Conservation (phyloP, 2,888 invertebrate genomes). For the Sipunculus nudus region DNA sequence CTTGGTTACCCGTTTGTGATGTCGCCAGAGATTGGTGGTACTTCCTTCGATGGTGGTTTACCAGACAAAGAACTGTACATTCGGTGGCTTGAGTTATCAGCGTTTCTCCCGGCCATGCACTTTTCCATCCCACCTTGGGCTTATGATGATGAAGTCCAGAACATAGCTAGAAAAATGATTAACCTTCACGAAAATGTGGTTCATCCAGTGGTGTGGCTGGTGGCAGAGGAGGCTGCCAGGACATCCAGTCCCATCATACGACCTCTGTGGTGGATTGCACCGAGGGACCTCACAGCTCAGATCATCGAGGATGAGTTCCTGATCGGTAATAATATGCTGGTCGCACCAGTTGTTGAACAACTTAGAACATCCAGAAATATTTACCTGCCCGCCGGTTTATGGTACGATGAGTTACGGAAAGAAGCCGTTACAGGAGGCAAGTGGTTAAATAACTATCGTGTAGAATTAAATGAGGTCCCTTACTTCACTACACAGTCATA, state of each 20-base stretch:
- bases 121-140: slow-evolving; percentile 90
- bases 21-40: slow-evolving; percentile 91
- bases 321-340: slow-evolving; percentile 57
- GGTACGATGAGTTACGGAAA: slow-evolving; percentile 23
- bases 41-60: slow-evolving; percentile 62
- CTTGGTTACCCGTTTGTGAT: slow-evolving; percentile 90
- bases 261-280: slow-evolving; percentile 89
- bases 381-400: slow-evolving; percentile 45
- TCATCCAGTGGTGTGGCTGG: slow-evolving; percentile 42
- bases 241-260: slow-evolving; percentile 82
- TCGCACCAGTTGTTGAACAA: slow-evolving; percentile 61
- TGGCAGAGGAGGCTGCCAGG: slow-evolving; percentile 45
- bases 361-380: slow-evolving; percentile 52
- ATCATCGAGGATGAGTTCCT: slow-evolving; percentile 77
- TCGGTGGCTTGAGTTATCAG: slow-evolving; percentile 85
- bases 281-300: slow-evolving; percentile 79
- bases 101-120: slow-evolving; percentile 90
- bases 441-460: slow-evolving; percentile 17
- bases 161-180: slow-evolving; percentile 37
- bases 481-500: too few relatives aligned
- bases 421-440: slow-evolving; percentile 6
- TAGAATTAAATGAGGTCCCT: slow-evolving; percentile 13
- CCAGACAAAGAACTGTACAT: slow-evolving; percentile 70
- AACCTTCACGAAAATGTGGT: slow-evolving; percentile 27
- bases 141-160: slow-evolving; percentile 75